phyloP scores from a whole-genome alignment of 2,797 vertebrate species.

The Helarctos malayanus region DNA sequence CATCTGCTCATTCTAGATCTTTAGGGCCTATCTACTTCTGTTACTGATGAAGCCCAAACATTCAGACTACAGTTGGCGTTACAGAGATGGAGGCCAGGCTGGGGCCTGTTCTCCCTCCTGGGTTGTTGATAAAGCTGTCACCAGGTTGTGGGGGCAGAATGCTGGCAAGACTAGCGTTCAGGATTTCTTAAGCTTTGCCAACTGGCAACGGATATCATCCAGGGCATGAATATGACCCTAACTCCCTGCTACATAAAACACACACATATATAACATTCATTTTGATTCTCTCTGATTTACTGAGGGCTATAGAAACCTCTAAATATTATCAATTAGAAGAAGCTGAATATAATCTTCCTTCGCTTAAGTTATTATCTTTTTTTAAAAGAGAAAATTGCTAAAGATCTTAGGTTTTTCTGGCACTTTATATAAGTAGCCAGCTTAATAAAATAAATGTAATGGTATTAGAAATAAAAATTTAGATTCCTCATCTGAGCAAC shows the following conservation, averaged over 20 bases:
- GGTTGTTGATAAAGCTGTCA: constrained; percentile 79
- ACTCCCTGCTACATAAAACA: neutral
- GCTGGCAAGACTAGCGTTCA: constrained; percentile 52
- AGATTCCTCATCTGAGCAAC: neutral
- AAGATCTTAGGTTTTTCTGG: constrained; percentile 8
- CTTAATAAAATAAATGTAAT: constrained; percentile 27
- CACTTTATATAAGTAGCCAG: neutral
- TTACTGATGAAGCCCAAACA: constrained; percentile 58
- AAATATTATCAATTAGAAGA: constrained; percentile 3
- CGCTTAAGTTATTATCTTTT: neutral
- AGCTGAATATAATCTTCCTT: neutral
- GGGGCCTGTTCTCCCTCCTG: constrained; percentile 36
- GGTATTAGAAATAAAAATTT: constrained; percentile 23
- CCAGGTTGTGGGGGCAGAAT: constrained; percentile 67
- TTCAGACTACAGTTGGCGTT: constrained; percentile 59
- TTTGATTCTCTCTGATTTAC: constrained; percentile 14
- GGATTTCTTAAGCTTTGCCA: constrained; percentile 63
- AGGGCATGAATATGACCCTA: neutral
- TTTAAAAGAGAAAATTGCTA: neutral
- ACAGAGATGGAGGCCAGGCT: neutral
- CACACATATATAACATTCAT: neutral
- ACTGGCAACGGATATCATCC: neutral
- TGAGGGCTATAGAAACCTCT: neutral
- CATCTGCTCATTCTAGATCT: constrained; percentile 39
- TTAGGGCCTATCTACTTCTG: constrained; percentile 62